Evolutionary conservation across 2,797 vertebrate species (phyloP).

Genomic region (Podarcis siculus): DNA sequence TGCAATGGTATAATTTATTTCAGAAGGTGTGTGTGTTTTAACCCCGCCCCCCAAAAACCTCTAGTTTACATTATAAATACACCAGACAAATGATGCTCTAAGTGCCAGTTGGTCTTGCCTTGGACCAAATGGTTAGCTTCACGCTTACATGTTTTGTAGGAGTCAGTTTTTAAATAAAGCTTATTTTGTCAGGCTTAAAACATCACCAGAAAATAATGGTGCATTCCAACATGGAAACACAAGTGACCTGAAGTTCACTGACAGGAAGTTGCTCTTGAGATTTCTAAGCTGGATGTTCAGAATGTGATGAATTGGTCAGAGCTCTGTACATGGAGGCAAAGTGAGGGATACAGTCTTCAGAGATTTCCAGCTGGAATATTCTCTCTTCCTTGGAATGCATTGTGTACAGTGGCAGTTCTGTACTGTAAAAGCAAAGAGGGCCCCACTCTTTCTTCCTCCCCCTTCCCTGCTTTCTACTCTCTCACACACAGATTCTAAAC

Average conservation of each 20-base stretch:
- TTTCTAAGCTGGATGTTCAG: constrained; percentile 41
- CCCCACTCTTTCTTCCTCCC: constrained; percentile 47
- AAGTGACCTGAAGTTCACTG: constrained; percentile 29
- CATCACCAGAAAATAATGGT: constrained; percentile 45
- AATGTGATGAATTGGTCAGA: constrained; percentile 42
- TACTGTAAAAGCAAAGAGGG: constrained; percentile 31
- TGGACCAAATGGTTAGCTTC: neutral
- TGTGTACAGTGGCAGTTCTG: neutral
- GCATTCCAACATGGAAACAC: neutral
- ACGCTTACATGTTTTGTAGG: neutral
- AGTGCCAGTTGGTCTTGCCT: neutral
- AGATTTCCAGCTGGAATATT: constrained; percentile 44
- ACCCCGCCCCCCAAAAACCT: neutral
- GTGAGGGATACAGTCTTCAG: constrained; percentile 43
- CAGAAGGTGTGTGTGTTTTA: neutral
- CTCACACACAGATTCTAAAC: constrained; percentile 60
- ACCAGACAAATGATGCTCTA: neutral
- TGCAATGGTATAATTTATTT: neutral
- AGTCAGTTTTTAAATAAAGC: neutral
- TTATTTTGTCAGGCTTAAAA: constrained; percentile 42
- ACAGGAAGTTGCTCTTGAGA: constrained; percentile 62
- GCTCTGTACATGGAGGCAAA: neutral
- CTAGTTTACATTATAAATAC: neutral
- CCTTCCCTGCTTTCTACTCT: constrained; percentile 43
- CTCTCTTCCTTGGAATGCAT: constrained; percentile 27